These are phyloP conservation scores for Montipora capitata DNA, from an alignment of 92 coral and sea anemone genomes.

Conservation along the genomic window DNA sequence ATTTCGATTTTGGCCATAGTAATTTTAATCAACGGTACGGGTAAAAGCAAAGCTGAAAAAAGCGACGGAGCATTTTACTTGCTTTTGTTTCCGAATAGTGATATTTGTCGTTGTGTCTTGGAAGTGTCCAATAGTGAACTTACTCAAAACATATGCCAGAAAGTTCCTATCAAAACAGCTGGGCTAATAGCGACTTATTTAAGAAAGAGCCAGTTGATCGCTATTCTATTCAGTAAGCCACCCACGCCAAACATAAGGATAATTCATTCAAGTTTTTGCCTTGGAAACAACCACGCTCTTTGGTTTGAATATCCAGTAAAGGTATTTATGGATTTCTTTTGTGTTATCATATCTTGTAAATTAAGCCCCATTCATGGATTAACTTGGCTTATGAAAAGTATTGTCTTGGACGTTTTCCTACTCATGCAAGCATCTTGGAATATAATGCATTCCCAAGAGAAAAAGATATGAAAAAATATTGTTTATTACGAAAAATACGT, in stretches of 20 bases:
- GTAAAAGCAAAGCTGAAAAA: too few species aligned
- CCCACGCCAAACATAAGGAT: too few species aligned
- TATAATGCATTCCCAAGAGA: too few species aligned
- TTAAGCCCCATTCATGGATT: conserved; percentile 27
- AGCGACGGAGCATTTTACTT: too few species aligned
- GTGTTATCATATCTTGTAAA: neutral
- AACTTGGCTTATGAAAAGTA: neutral
- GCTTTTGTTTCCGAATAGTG: neutral
- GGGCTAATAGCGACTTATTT: neutral
- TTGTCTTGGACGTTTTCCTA: neutral
- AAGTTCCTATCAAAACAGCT: neutral
- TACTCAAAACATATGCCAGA: neutral
- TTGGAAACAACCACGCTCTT: neutral
- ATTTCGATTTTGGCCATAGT: too few species aligned
- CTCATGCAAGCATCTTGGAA: neutral
- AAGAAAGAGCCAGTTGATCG: too few species aligned
- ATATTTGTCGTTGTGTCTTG: neutral
- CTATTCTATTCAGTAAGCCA: too few species aligned
- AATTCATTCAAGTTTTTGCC: too few species aligned
- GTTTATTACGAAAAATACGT: too few species aligned
- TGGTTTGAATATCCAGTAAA: neutral
- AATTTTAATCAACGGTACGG: too few species aligned
- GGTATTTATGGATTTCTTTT: conserved; percentile 20
- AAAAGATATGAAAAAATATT: neutral
- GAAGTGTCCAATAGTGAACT: neutral